Evolutionary conservation across 2,888 invertebrate species (phyloP), one percentile per base, ranked within the genome.

Genomic region (Conomelus anceps): DNA sequence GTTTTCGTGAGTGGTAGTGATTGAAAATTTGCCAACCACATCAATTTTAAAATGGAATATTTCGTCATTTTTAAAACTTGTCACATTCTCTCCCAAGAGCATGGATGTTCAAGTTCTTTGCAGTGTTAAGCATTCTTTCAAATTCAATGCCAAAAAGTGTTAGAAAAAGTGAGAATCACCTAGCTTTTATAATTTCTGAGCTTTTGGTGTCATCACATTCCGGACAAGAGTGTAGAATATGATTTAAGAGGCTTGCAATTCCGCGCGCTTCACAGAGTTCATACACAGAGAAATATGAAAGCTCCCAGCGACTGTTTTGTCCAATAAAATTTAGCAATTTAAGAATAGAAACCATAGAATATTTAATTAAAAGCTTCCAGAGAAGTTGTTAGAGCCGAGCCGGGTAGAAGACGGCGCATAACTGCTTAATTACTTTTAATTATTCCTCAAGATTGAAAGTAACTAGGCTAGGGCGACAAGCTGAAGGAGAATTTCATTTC

Each of bases 391-490:
- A 34, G 34, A 34, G 34, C 17, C 63, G 63, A 7, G n/a, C 63
- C 23, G 84, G 29, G 84, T 87, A 84, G 84, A 22, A 29, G 41
- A 7, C n/a, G 85, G 22, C 88, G 88, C 88, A 89, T 88, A 89
- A 89, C 89, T 85, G 85, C 87, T 88, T 89, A 88, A 89, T 89
- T 89, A 89, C 89, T 89, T 89, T 88, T 89, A 89, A 89, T 89
- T 89, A 88, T 89, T 89, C 88, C 88, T 88, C 88, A 89, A 89
- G 89, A 89, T 89, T 89, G 86, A n/a, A 86, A 26, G 29, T 86
- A 86, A 63, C 63, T 63, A 63, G 63, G 63, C 63, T 63, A 3
- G 13, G n/a, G 63, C n/a, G n/a, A 7, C n/a, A 63, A 63, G 63
- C 3, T 20, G 6, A n/a, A 13, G 0, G 63, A 63, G 63, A 63